Conservation (phyloP, 2,888 invertebrate genomes). For the Diadegma fenestrale region DNA sequence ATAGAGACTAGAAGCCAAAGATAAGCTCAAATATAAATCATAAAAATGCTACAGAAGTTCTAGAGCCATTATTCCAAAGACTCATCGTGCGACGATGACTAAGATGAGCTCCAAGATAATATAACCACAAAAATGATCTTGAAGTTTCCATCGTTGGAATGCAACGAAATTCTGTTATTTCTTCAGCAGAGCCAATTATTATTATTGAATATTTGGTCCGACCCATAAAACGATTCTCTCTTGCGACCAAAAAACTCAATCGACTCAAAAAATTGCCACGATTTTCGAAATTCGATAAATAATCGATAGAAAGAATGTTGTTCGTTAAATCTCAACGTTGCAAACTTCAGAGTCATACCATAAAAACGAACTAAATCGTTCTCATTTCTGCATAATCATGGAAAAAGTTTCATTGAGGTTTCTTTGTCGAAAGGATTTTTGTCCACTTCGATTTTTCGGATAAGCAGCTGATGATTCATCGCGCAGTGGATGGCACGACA, state of each 20-base stretch:
- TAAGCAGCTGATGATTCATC: conserved; percentile 21
- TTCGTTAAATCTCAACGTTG: too few relatives aligned
- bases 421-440: background rate
- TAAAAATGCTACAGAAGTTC: background rate
- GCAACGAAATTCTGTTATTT: too few relatives aligned
- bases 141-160: too few relatives aligned
- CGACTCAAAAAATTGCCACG: too few relatives aligned
- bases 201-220: too few relatives aligned
- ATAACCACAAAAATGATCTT: too few relatives aligned
- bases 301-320: too few relatives aligned
- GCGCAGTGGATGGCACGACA: conserved; percentile 12
- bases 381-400: background rate
- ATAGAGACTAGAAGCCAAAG: background rate
- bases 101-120: background rate
- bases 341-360: too few relatives aligned
- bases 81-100: background rate
- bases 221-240: too few relatives aligned
- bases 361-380: background rate
- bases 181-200: too few relatives aligned
- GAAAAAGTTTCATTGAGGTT: background rate
- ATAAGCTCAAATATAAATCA: background rate
- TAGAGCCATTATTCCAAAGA: background rate
- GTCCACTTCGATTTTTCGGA: conserved; percentile 8
- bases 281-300: too few relatives aligned
- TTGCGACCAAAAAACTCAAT: too few relatives aligned